phyloP scores from a whole-genome alignment of 2,888 invertebrate species.

The Meteorus colon region DNA sequence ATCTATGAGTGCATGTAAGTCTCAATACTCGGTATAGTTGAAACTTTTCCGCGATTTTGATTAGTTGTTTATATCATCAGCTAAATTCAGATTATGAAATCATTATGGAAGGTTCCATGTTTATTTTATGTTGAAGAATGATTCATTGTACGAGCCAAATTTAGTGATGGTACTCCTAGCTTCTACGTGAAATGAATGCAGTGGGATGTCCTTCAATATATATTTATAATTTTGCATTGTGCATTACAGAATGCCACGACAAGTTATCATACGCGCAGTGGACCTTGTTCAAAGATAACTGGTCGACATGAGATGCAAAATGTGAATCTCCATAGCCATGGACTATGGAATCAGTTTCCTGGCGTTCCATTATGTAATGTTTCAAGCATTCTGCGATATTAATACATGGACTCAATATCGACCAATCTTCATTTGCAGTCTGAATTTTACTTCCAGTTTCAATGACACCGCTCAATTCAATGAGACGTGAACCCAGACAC shows the following conservation, averaged over 20 bases:
- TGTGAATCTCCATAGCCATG: constrained; percentile 58
- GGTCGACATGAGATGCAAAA: constrained; percentile 63
- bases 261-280: constrained; percentile 65
- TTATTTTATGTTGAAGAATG: no score
- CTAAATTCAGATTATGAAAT: no score
- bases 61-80: background rate
- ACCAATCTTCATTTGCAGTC: background rate
- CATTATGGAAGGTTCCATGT: no score
- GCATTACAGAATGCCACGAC: constrained; percentile 60
- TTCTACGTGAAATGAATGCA: no score
- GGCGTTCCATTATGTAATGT: constrained; percentile 65
- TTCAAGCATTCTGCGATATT: no score
- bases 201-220: background rate
- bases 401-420: no score
- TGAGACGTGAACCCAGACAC: constrained; percentile 66
- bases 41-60: background rate
- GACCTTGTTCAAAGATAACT: constrained; percentile 63
- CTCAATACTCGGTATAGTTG: background rate
- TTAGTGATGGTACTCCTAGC: no score
- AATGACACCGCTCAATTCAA: constrained; percentile 58
- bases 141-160: no score
- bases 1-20: background rate
- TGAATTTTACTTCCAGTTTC: constrained; percentile 47
- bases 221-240: constrained; percentile 15
- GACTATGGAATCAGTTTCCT: constrained; percentile 70